These are phyloP conservation scores for Drosophila equinoxialis DNA, from an alignment of 1,140 invertebrate species.

Conservation along the genomic window DNA sequence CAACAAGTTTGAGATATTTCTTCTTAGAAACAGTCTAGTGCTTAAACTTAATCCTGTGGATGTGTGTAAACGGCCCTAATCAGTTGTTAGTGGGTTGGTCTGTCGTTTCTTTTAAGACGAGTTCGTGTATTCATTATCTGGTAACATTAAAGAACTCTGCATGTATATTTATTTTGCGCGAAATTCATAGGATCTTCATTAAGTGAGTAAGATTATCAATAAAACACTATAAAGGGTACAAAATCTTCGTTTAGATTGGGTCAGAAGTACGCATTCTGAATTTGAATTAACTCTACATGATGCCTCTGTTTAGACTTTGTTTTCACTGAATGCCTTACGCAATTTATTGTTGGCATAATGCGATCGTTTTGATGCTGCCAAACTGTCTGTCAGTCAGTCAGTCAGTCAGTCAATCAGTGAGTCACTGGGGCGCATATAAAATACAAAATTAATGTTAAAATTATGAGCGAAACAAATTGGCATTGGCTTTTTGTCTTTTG, in stretches of 20 bases:
- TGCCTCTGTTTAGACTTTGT: background rate
- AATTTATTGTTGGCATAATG: conserved; percentile 57
- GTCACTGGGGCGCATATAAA: conserved; percentile 18
- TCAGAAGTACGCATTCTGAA: background rate
- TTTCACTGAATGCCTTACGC: conserved; percentile 34
- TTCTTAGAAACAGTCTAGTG: too few species aligned
- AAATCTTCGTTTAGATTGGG: background rate
- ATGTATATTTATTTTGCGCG: too few species aligned
- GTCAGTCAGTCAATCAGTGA: background rate
- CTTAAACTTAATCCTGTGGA: too few species aligned
- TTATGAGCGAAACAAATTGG: conserved; percentile 53
- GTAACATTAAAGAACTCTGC: too few species aligned
- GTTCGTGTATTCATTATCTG: too few species aligned
- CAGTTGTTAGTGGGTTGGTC: too few species aligned
- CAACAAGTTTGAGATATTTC: too few species aligned
- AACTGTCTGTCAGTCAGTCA: conserved; percentile 12
- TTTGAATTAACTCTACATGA: conserved; percentile 15
- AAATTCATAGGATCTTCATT: too few species aligned
- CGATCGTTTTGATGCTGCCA: conserved; percentile 24
- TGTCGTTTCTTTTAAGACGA: too few species aligned
- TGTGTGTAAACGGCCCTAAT: too few species aligned
- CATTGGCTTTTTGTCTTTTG: conserved; percentile 26
- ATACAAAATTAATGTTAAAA: conserved; percentile 59
- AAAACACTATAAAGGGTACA: background rate
- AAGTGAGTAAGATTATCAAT: too few species aligned